Evolutionary conservation across 2,797 vertebrate species (phyloP).

Genomic region (Sternotherus odoratus): DNA sequence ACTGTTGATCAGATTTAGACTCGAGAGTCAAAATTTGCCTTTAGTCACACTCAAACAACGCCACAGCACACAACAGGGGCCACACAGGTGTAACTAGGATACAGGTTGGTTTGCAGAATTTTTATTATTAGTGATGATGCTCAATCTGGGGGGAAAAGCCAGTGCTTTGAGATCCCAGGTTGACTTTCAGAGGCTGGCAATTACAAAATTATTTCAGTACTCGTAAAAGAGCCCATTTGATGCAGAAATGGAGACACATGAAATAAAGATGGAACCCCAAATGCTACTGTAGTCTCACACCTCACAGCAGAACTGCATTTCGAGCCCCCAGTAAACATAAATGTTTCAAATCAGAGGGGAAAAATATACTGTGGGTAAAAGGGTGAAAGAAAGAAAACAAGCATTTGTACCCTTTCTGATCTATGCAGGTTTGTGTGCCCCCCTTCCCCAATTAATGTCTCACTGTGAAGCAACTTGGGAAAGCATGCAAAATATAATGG

Average conservation of each 20-base stretch:
- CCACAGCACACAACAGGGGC: not conserved
- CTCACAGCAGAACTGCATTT: not conserved
- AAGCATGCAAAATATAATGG: not conserved
- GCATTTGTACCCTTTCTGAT: not conserved
- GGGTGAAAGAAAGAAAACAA: not conserved
- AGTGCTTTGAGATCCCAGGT: not conserved
- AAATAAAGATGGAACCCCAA: not conserved
- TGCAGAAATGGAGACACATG: not conserved
- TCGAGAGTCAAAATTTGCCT: not conserved
- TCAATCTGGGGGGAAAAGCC: not conserved
- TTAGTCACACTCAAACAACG: not conserved
- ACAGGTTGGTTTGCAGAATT: not conserved
- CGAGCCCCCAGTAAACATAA: not conserved
- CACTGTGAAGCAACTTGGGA: slow-evolving; percentile 12
- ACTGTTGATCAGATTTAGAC: not conserved
- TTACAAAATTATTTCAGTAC: not conserved
- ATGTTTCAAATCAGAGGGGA: not conserved
- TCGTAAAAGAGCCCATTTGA: not conserved
- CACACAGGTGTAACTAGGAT: not conserved
- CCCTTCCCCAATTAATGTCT: not conserved
- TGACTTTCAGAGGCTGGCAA: not conserved
- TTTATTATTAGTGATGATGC: not conserved
- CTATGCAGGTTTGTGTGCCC: not conserved
- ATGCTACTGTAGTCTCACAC: not conserved
- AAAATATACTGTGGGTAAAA: not conserved